Evolutionary conservation across 2,797 vertebrate genomes (phyloP), one percentile per base, ranked within the genome.

Genomic region (Sparidentex hasta): DNA sequence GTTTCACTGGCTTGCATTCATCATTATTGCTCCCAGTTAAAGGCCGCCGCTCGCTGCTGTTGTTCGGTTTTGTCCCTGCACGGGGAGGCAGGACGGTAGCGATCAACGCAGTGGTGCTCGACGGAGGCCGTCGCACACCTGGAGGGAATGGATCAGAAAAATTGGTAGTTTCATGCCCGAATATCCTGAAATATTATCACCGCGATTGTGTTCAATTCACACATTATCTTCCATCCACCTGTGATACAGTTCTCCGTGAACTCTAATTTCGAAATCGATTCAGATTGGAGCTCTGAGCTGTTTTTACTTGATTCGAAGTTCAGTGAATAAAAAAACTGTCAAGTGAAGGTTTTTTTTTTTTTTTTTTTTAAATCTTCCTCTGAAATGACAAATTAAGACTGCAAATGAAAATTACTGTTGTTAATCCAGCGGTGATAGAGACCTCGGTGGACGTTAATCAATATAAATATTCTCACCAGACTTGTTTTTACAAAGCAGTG

Each of bases 1-100:
- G 78, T 88, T 86, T 72, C 67, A 50, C 67, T 21, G 55, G 52
- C 64, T 78, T 68, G 71, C 82, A 82, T 88, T 87, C 73, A 79
- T 84, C 78, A 57, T 80, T 38, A 81, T 46, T 46, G 70, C 50
- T 76, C 7, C 47, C 46, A 23, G 55, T 68, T 85, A 78, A 71
- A 57, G 62, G 65, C 65, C 23, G 46, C 65, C 23, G 46, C 43
- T 51, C 16, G 38, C 52, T 44, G 51, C 21, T 41, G 65, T 29
- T 69, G 68, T 74, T 11, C 33, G 7, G 59, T 75, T 55, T 55
- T 74, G 77, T 52, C 51, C 29, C 71, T 74, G 63, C 58, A 61
- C 66, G 57, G 41, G 43, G 54, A 69, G 47, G 54, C 59, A 46
- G 76, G 64, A 38, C 14, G 38, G 52, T 12, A 2, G 20, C 11